phyloP scores from a whole-genome alignment of 2,888 invertebrate species.

The Nezara viridula region DNA sequence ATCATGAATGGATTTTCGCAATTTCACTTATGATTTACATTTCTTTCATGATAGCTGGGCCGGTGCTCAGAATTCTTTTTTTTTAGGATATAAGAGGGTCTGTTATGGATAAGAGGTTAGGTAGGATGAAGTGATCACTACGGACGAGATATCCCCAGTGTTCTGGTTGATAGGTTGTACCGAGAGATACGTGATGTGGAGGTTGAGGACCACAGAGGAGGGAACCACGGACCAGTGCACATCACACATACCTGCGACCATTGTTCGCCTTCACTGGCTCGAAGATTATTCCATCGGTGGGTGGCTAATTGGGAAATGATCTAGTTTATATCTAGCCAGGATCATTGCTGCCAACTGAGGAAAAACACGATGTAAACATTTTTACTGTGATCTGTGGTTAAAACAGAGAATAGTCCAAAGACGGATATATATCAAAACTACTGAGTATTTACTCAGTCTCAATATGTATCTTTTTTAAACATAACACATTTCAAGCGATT shows the following conservation, averaged over 20 bases:
- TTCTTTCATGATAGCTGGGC: too few relatives aligned
- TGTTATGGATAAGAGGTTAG: not conserved
- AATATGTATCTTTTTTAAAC: too few relatives aligned
- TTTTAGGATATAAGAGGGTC: not conserved
- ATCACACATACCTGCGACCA: conserved; percentile 8
- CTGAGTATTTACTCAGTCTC: too few relatives aligned
- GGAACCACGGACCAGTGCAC: not conserved
- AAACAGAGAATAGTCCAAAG: too few relatives aligned
- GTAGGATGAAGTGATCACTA: not conserved
- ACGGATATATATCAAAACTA: too few relatives aligned
- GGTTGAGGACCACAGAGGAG: not conserved
- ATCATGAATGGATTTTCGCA: too few relatives aligned
- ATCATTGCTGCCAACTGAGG: too few relatives aligned
- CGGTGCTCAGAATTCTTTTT: too few relatives aligned
- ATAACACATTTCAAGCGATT: too few relatives aligned
- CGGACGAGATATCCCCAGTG: not conserved
- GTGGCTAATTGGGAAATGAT: not conserved
- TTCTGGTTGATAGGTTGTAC: not conserved
- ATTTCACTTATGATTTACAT: too few relatives aligned
- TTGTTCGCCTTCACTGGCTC: conserved; percentile 20
- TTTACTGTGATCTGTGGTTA: too few relatives aligned
- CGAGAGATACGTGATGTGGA: not conserved
- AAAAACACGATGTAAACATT: too few relatives aligned
- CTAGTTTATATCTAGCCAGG: not conserved
- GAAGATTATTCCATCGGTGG: not conserved